Base-by-base conservation (phyloP, 2,113 vertebrate species). In the Gymnarchus niloticus region DNA sequence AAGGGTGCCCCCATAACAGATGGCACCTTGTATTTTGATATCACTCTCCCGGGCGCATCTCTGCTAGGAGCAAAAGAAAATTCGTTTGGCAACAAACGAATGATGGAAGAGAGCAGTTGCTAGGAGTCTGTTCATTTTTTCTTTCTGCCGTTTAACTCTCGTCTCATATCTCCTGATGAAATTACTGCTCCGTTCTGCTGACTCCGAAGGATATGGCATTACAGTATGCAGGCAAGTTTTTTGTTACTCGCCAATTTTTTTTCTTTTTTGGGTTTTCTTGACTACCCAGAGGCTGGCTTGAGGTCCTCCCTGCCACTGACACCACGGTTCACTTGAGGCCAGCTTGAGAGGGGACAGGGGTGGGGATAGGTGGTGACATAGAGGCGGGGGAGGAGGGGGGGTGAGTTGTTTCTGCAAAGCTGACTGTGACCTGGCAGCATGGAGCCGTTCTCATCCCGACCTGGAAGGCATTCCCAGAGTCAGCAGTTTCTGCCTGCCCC, bases 401-500 rank as follows among this genome's bases (percentile, higher is more conserved):
- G 57, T 59, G 57, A 6, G 57, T 59, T 59, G 57, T 59, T 21
- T 59, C 1, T 59, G 1, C 23, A 25, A 21, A 52, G 44, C 19
- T 37, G 6, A 7, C 51, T 25, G 54, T 37, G 14, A 5, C 56
- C 56, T 52, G 54, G 83, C 51, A 85, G 56, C 14, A 17, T 85
- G 76, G 73, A 76, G 56, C 83, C 80, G 73, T 83, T 77, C 92
- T 93, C 91, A 87, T 93, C 91, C 91, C 88, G 90, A 93, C 90
- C 90, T 89, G 88, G 89, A 91, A 94, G 93, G 89, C 92, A 94
- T 93, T 91, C 87, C 91, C 92, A 51, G 85, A 87, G 93, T 95
- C 94, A 95, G 94, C 94, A 92, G 90, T 95, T 94, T 92, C 90
- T 84, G 56, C 85, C 89, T 89, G 91, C 90, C 89, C 92, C 92